phyloP scores from a whole-genome alignment of 2,113 vertebrate genomes.

The Megaleporinus macrocephalus region DNA sequence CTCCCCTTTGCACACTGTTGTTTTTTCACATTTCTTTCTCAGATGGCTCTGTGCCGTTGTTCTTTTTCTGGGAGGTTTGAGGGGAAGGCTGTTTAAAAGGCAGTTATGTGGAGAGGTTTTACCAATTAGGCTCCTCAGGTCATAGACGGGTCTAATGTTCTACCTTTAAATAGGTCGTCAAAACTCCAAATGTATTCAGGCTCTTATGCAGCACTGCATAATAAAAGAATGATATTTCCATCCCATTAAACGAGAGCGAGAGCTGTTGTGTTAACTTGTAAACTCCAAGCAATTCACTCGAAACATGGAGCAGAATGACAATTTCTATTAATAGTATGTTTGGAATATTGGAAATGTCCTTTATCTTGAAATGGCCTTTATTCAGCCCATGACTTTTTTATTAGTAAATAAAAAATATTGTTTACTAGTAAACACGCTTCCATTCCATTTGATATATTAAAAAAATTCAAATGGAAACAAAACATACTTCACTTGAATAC shows the following conservation, averaged over 20 bases:
- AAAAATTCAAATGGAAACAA: no score
- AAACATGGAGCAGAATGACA: not conserved
- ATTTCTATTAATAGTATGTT: not conserved
- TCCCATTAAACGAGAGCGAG: constrained; percentile 6
- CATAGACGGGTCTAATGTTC: not conserved
- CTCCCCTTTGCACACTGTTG: not conserved
- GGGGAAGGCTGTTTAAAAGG: not conserved
- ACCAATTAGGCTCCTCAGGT: constrained; percentile 19
- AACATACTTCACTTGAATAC: no score
- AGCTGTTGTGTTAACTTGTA: not conserved
- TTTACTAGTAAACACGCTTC: no score
- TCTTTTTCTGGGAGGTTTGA: not conserved
- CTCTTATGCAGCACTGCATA: not conserved
- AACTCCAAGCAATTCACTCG: not conserved
- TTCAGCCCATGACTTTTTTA: no score
- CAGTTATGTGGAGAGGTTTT: not conserved
- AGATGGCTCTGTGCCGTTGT: not conserved
- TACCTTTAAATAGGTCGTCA: not conserved
- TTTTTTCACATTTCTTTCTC: not conserved
- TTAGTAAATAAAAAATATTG: no score
- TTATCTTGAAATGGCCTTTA: not conserved
- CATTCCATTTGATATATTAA: no score
- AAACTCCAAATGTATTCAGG: constrained; percentile 7
- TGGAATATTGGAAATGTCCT: not conserved
- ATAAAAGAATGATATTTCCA: constrained; percentile 35